phyloP scores from a whole-genome alignment of 2,113 vertebrate species.

The Aviceda subcristata region DNA sequence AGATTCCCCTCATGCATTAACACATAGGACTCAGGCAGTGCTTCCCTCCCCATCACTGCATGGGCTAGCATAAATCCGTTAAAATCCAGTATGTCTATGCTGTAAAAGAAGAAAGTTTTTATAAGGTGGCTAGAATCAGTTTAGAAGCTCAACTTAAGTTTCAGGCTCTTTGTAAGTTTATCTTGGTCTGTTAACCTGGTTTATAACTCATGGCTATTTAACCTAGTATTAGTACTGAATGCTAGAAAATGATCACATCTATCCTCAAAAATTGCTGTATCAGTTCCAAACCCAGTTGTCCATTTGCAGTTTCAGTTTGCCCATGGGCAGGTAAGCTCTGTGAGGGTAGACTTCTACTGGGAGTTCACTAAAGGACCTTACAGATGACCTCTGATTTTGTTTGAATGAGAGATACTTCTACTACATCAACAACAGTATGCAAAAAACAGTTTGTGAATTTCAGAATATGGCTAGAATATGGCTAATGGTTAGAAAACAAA shows the following conservation, averaged over 20 bases:
- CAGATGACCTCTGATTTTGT: neutral
- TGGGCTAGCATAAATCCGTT: neutral
- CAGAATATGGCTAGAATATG: neutral
- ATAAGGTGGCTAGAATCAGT: neutral
- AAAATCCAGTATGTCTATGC: neutral
- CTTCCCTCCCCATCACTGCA: neutral
- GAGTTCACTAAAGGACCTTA: neutral
- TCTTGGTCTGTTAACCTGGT: neutral
- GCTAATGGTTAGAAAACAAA: neutral
- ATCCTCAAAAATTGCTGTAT: neutral
- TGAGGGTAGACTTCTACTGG: neutral
- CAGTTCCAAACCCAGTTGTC: neutral
- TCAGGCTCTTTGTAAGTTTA: neutral
- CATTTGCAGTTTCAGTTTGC: neutral
- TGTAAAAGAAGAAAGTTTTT: neutral
- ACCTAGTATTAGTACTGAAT: neutral
- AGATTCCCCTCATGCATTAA: neutral
- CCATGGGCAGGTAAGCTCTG: neutral
- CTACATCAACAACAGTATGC: neutral
- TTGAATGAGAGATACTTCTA: neutral
- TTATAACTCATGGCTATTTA: neutral
- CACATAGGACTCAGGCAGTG: neutral
- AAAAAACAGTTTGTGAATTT: neutral
- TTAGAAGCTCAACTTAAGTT: neutral
- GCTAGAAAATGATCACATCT: neutral